Conservation (phyloP, 1,140 invertebrate species). For the Drosophila willistoni region DNA sequence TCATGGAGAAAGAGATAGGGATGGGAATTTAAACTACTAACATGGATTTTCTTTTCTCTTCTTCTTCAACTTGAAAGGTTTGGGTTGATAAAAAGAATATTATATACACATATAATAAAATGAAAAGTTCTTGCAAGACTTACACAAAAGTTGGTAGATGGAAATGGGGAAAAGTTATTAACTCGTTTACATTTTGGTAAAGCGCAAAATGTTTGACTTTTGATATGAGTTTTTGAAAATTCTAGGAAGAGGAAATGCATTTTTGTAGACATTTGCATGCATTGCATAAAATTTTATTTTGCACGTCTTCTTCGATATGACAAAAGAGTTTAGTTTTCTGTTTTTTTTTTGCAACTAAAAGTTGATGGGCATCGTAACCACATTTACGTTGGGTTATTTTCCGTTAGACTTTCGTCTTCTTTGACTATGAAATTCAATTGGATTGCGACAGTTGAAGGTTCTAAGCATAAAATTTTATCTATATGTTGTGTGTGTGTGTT, state of each 20-base stretch:
- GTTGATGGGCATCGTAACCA: constrained; percentile 36
- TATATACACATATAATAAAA: constrained; percentile 1
- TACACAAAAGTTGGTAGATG: not conserved
- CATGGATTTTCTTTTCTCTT: not conserved
- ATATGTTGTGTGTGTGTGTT: no score
- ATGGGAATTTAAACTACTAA: not conserved
- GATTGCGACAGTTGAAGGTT: constrained; percentile 4
- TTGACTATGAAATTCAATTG: constrained; percentile 24
- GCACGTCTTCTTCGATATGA: not conserved
- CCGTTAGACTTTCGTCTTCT: constrained; percentile 4
- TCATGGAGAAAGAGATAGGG: not conserved
- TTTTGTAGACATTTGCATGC: constrained; percentile 1
- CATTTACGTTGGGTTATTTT: constrained; percentile 30
- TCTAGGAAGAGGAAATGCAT: not conserved
- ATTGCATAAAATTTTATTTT: constrained; percentile 12
- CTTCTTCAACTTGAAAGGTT: not conserved
- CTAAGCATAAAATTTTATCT: constrained; percentile 38
- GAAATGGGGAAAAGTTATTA: not conserved
- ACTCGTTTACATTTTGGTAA: not conserved
- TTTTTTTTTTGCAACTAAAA: constrained; percentile 30
- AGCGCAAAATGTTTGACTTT: not conserved
- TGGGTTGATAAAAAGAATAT: not conserved
- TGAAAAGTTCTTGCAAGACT: not conserved
- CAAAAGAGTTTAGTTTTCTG: constrained; percentile 27
- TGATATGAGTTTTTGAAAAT: not conserved